Percentiles rank a stretch among this genome's conserved stretches.
These are phyloP conservation scores for Siderastrea siderea DNA, from an alignment of 92 coral and sea anemone species.

Conservation along the genomic window DNA sequence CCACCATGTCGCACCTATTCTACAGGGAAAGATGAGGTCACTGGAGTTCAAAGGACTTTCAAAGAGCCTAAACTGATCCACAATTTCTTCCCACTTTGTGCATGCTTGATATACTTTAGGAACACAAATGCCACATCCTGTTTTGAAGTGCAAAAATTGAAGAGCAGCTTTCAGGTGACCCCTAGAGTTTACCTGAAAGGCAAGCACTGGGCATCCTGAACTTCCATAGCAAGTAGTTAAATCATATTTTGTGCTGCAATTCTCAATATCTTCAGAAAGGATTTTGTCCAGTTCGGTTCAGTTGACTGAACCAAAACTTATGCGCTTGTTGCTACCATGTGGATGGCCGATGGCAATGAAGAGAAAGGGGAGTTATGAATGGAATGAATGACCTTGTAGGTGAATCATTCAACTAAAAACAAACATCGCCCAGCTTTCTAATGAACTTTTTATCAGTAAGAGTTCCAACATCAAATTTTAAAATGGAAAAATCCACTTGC, in stretches of 20 bases:
- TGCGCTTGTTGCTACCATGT: conserved; percentile 20
- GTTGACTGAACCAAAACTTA: conserved; percentile 2
- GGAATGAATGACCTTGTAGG: background rate
- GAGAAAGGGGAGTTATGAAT: background rate
- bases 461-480: conserved; percentile 22
- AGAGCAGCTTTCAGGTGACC: conserved; percentile 1
- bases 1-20: background rate
- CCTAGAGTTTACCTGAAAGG: background rate
- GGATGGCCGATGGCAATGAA: conserved; percentile 15
- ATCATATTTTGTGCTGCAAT: background rate
- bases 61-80: background rate
- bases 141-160: background rate
- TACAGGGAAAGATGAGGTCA: background rate
- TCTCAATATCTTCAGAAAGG: background rate
- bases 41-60: background rate
- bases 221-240: background rate
- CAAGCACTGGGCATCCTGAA: conserved; percentile 5
- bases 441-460: conserved; percentile 7
- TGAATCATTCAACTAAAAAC: conserved; percentile 4
- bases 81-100: background rate
- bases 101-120: background rate
- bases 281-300: background rate
- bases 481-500: conserved; percentile 15
- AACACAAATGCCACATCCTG: background rate
- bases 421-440: background rate